These are phyloP conservation scores for Crotalus tigris DNA, from an alignment of 2,113 vertebrate genomes.

Conservation along the genomic window DNA sequence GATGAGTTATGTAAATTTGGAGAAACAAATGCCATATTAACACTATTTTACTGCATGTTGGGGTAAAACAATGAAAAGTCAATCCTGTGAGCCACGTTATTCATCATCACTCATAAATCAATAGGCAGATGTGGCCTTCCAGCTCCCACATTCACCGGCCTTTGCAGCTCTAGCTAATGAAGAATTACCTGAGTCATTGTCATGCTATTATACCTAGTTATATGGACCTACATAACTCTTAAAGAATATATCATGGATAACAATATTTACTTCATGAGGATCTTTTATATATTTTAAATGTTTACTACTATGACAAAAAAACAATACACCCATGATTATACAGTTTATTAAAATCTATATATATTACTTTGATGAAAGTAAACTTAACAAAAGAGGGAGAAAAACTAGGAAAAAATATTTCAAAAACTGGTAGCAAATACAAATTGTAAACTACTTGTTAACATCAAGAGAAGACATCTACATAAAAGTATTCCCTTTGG, in stretches of 20 bases:
- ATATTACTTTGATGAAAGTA: background rate
- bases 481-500: background rate
- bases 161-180: background rate
- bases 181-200: background rate
- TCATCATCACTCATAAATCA: background rate
- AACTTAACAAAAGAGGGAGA: background rate
- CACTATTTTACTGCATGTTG: background rate
- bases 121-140: background rate
- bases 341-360: background rate
- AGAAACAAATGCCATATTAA: background rate
- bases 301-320: background rate
- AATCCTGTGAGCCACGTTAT: background rate
- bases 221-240: background rate
- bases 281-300: background rate
- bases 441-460: background rate
- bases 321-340: background rate
- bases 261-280: background rate
- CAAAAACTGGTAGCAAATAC: background rate
- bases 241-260: background rate
- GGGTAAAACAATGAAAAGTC: background rate
- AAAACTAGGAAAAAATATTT: background rate
- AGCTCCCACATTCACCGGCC: background rate
- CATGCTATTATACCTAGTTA: background rate
- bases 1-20: background rate
- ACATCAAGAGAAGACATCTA: background rate